Conservation (phyloP, 2,888 invertebrate genomes). For the Girardia tigrina region DNA sequence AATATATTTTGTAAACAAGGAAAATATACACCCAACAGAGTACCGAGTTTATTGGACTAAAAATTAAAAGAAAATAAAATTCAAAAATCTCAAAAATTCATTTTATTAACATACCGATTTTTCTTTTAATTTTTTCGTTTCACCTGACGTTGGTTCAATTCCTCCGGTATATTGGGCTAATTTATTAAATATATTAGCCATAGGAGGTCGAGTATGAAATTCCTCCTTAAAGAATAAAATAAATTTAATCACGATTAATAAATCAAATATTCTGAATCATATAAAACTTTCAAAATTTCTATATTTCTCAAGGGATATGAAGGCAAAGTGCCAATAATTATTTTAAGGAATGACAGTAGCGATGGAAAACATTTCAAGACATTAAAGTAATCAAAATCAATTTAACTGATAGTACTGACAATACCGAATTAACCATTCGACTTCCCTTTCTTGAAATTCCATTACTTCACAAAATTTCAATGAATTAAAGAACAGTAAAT, state of each 20-base stretch:
- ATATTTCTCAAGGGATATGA: neutral
- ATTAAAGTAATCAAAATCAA: constrained; percentile 8
- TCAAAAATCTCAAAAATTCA: neutral
- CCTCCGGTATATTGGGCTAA: constrained; percentile 35
- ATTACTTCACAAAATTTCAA: neutral
- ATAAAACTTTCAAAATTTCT: neutral
- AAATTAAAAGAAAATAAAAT: too few species aligned
- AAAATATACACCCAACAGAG: constrained; percentile 86
- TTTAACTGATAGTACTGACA: constrained; percentile 7
- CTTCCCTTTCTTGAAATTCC: neutral
- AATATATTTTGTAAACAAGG: constrained; percentile 99
- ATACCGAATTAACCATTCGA: constrained; percentile 14
- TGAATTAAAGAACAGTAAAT: neutral
- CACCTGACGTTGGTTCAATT: constrained; percentile 36
- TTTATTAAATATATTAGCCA: constrained; percentile 35
- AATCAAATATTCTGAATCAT: neutral
- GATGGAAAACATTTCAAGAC: neutral
- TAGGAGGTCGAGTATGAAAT: constrained; percentile 29
- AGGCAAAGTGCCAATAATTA: neutral
- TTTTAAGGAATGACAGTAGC: neutral
- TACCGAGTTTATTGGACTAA: constrained; percentile 76
- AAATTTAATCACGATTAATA: neutral
- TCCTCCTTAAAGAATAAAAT: constrained; percentile 30
- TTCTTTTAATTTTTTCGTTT: constrained; percentile 31
- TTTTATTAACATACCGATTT: constrained; percentile 24